Conservation (phyloP, 2,797 vertebrate genomes). For the Phoxinus dragarum region DNA sequence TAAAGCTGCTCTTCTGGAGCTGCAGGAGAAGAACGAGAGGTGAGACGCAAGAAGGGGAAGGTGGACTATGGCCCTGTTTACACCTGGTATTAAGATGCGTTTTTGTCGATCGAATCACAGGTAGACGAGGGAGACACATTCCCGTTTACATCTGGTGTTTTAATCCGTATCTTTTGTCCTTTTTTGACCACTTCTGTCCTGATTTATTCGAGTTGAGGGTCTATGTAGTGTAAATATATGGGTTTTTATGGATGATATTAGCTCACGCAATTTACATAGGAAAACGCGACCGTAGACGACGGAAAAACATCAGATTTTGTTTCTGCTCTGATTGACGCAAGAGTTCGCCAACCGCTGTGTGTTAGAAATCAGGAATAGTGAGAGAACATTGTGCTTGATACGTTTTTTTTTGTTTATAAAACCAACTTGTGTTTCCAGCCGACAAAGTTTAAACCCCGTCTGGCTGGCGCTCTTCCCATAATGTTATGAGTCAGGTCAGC, state of each 20-base stretch:
- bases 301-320: background rate
- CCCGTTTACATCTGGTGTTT: background rate
- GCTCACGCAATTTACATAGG: background rate
- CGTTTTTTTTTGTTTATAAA: background rate
- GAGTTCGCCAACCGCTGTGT: background rate
- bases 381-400: background rate
- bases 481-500: background rate
- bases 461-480: background rate
- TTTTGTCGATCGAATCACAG: background rate
- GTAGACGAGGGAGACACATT: background rate
- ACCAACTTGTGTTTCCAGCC: background rate
- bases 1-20: constrained; percentile 37
- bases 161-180: background rate
- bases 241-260: background rate
- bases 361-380: background rate
- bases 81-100: background rate
- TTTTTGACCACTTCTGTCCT: background rate
- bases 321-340: background rate
- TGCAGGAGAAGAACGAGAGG: constrained; percentile 58
- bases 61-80: background rate
- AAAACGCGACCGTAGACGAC: fast-evolving
- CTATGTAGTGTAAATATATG: background rate
- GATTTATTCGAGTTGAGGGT: background rate
- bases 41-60: background rate
- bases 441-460: background rate